Percentiles rank a stretch among this genome's conserved stretches.
Conservation (phyloP, 1,140 invertebrate species). For the Tetragonula clypearis region DNA sequence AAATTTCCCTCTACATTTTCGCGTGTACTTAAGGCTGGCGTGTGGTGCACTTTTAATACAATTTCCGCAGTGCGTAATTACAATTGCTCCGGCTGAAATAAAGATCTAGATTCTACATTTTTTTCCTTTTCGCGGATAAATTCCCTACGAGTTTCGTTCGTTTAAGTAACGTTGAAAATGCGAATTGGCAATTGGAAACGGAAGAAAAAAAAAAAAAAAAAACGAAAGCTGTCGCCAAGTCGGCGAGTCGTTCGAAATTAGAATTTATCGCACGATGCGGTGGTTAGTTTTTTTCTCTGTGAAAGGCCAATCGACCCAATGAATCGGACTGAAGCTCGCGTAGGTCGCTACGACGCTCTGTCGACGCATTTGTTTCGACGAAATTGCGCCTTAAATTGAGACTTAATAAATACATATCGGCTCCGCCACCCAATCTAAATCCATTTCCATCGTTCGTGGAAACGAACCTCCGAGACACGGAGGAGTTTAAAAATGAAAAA, state of each 20-base stretch:
- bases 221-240: background rate
- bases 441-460: background rate
- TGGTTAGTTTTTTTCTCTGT: constrained; percentile 31
- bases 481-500: too few relatives aligned
- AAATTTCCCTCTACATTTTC: background rate
- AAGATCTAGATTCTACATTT: background rate
- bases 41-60: too few relatives aligned
- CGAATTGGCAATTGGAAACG: too few relatives aligned
- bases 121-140: background rate
- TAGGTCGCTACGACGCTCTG: constrained; percentile 20
- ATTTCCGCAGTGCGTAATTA: too few relatives aligned
- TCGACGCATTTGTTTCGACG: constrained; percentile 42
- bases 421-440: too few relatives aligned
- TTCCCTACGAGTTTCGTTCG: background rate
- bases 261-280: background rate
- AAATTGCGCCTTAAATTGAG: constrained; percentile 38
- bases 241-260: background rate
- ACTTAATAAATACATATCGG: constrained; percentile 26
- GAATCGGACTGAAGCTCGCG: constrained; percentile 47
- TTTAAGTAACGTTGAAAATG: background rate
- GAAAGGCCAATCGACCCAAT: constrained; percentile 55
- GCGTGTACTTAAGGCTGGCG: background rate
- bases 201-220: background rate
- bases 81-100: too few relatives aligned
- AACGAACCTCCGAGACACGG: background rate